Percentiles rank a stretch among this genome's conserved stretches.
Evolutionary conservation across 2,113 vertebrate genomes (phyloP).

Genomic region (Anarhynchus alexandrinus): DNA sequence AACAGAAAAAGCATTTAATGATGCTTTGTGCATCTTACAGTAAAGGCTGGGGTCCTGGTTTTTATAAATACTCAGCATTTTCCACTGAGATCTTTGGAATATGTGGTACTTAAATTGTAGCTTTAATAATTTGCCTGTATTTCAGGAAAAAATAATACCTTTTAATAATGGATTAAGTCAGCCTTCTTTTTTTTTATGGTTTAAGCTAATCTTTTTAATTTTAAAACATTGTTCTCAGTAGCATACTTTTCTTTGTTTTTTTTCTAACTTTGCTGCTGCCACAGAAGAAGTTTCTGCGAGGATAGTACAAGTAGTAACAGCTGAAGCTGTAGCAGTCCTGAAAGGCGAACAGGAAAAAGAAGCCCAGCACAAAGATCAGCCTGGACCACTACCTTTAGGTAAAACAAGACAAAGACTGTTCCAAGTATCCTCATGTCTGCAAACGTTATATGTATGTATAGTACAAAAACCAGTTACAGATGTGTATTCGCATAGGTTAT

Average conservation of each 20-base stretch:
- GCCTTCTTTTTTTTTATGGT: background rate
- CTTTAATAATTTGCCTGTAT: background rate
- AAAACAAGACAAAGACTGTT: slow-evolving; percentile 46
- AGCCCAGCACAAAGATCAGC: slow-evolving; percentile 81
- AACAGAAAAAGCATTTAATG: background rate
- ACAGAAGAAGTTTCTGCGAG: slow-evolving; percentile 97
- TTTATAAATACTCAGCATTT: background rate
- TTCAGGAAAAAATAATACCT: background rate
- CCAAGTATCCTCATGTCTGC: background rate
- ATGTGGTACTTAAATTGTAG: background rate
- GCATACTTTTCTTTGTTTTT: slow-evolving; percentile 11
- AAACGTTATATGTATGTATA: background rate
- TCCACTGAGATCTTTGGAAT: background rate
- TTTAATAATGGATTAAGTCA: background rate
- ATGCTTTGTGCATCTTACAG: background rate
- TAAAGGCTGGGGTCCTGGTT: background rate
- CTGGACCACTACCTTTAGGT: slow-evolving; percentile 91
- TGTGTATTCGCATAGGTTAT: background rate
- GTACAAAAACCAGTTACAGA: background rate
- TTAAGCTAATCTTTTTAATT: background rate
- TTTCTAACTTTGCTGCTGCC: slow-evolving; percentile 50
- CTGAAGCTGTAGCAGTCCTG: slow-evolving; percentile 96
- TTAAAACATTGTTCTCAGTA: background rate
- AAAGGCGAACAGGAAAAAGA: slow-evolving; percentile 94
- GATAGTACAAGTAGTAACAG: slow-evolving; percentile 98